Evolutionary conservation across 2,888 invertebrate species (phyloP), one percentile per base, ranked within the genome.

Genomic region (Autographa pulchrina): DNA sequence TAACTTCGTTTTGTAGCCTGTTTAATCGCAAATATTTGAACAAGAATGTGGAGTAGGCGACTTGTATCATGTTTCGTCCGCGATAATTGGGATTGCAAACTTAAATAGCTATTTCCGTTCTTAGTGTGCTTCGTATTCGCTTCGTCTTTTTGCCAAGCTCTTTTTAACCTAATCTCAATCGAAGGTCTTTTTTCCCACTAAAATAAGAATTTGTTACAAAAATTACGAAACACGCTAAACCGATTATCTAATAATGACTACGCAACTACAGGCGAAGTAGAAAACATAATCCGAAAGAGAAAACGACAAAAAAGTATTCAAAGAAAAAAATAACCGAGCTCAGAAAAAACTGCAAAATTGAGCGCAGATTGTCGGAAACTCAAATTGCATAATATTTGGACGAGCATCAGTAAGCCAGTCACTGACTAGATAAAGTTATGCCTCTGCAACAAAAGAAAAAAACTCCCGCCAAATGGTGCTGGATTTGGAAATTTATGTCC

Each of bases 401-500:
- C 54, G 66, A 43, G 64, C 65, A 48, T 62, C 70, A 70, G 38
- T 68, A 70, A 76, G 64, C 64, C 65, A 70, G 72, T 67, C 64
- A 77, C 72, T 31, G 70, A 74, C 70, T 66, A 72, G 62, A 81
- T 65, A 67, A 54, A 75, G 59, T 71, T 72, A 75, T 71, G 62
- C 62, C 52, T 67, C 61, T 66, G 65, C 65, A 64, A 74, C 73
- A 75, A 77, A 74, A 66, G 66, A 75, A 77, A 82, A 85, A 85
- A 86, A 80, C 76, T 76, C 75, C 60, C 74, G 69, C 67, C 74
- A 80, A 88, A 84, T 85, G 80, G 81, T 72, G 78, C 75, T 74
- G 83, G 85, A 86, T 88, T 86, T 83, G 79, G 81, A 78, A 88
- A 89, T 89, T 89, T 90, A 89, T 86, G 86, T 85, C 80, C 77